A percentile compares a stretch with the other conserved stretches of the same genome.
phyloP scores from a whole-genome alignment of 2,113 vertebrate genomes.

The Anoplopoma fimbria region DNA sequence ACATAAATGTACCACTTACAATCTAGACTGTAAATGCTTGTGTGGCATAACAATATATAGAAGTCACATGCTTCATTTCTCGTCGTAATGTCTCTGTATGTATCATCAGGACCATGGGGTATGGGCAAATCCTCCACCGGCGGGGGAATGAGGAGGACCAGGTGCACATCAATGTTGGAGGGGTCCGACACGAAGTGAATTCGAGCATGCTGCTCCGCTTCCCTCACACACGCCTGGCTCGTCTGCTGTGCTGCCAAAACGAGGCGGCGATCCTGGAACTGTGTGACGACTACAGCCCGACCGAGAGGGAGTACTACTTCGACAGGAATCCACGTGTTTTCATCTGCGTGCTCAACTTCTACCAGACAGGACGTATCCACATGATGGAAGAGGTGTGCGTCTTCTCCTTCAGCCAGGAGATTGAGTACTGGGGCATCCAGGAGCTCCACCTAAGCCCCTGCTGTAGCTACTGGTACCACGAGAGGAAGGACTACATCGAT shows the following conservation, averaged over 20 bases:
- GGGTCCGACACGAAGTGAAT: conserved; percentile 90
- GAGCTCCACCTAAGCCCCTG: conserved; percentile 93
- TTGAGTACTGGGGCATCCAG: conserved; percentile 98
- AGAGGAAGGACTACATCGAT: conserved; percentile 90
- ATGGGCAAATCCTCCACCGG: conserved; percentile 93
- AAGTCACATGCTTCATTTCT: conserved; percentile 15
- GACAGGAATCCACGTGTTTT: conserved; percentile 95
- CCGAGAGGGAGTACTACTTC: conserved; percentile 96
- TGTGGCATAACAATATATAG: neutral
- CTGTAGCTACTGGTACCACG: conserved; percentile 94
- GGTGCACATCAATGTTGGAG: conserved; percentile 95
- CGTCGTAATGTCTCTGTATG: conserved; percentile 1
- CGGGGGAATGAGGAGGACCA: conserved; percentile 88
- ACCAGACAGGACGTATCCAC: conserved; percentile 94
- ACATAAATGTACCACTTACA: conserved; percentile 3
- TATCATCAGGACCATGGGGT: conserved; percentile 91
- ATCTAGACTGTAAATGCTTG: neutral
- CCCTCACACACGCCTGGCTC: conserved; percentile 93
- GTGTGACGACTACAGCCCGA: conserved; percentile 94
- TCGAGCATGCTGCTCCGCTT: conserved; percentile 91
- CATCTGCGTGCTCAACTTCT: conserved; percentile 95
- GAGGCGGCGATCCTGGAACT: conserved; percentile 95
- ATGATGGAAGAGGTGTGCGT: conserved; percentile 98
- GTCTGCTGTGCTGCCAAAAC: conserved; percentile 89
- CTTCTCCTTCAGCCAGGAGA: conserved; percentile 97